phyloP scores from a whole-genome alignment of 2,888 invertebrate genomes.

The Physocephala rufipes region DNA sequence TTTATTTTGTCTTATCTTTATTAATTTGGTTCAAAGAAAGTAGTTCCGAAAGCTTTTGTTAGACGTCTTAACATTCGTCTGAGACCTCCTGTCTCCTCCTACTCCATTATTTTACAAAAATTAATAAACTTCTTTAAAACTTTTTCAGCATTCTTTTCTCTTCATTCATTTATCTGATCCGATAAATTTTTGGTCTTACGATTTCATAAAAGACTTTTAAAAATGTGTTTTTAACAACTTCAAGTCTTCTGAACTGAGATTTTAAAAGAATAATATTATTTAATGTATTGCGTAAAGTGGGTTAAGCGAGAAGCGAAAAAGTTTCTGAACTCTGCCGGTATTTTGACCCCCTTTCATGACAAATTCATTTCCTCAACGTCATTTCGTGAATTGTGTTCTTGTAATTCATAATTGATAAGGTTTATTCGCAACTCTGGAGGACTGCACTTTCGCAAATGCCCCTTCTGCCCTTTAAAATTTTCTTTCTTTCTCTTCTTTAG shows the following conservation, averaged over 20 bases:
- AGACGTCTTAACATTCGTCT: too few species aligned
- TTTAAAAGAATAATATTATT: too few species aligned
- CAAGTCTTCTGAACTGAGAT: slow-evolving; percentile 12
- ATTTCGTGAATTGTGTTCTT: too few species aligned
- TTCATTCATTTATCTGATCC: slow-evolving; percentile 1
- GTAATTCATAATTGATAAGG: too few species aligned
- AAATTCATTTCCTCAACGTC: too few species aligned
- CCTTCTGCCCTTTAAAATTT: not conserved
- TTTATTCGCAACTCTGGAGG: too few species aligned
- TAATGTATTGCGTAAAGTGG: too few species aligned
- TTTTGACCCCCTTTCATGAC: too few species aligned
- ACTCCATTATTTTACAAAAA: not conserved
- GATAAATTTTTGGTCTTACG: slow-evolving; percentile 27
- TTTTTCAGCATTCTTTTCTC: slow-evolving; percentile 14
- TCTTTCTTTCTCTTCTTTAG: not conserved
- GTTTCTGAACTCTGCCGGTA: too few species aligned
- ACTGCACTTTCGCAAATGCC: not conserved
- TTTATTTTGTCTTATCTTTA: not conserved
- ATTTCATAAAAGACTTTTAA: slow-evolving; percentile 49
- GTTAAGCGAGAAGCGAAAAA: too few species aligned
- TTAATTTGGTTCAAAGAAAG: not conserved
- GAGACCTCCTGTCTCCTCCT: slow-evolving; percentile 1
- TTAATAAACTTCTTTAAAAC: not conserved
- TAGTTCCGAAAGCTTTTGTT: not conserved
- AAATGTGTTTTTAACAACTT: slow-evolving; percentile 62